A percentile compares a stretch with the other conserved stretches of the same genome.
These are phyloP conservation scores for Pomatostomus ruficeps DNA, from an alignment of 2,113 vertebrate species.

Conservation along the genomic window DNA sequence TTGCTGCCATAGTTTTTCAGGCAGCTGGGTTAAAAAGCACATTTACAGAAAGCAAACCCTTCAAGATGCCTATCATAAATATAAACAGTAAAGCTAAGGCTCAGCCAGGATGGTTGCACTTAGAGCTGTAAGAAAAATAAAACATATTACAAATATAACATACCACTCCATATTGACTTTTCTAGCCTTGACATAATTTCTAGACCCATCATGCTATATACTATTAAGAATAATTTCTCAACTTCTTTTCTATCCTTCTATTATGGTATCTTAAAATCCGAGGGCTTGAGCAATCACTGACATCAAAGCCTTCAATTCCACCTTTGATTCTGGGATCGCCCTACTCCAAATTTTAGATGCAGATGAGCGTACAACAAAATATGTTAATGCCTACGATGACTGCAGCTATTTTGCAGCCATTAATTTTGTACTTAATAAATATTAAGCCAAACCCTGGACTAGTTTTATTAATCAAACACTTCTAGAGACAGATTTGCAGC, in stretches of 20 bases:
- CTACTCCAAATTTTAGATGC: slow-evolving; percentile 1
- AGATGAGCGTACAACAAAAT: slow-evolving; percentile 30
- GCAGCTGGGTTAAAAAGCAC: slow-evolving; percentile 6
- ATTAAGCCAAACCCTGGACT: slow-evolving; percentile 8
- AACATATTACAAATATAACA: neutral
- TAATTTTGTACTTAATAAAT: slow-evolving; percentile 56
- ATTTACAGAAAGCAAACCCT: neutral
- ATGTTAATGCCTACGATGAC: slow-evolving; percentile 7
- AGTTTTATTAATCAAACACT: slow-evolving; percentile 36
- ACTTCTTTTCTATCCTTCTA: neutral
- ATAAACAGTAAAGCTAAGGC: neutral
- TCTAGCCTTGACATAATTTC: neutral
- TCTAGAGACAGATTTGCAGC: neutral
- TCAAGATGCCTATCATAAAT: neutral
- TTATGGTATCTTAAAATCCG: neutral
- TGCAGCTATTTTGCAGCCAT: slow-evolving; percentile 23
- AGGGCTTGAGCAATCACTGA: neutral
- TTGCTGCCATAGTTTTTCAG: slow-evolving; percentile 18
- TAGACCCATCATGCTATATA: neutral
- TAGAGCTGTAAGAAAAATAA: neutral
- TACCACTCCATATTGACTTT: neutral
- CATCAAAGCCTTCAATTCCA: neutral
- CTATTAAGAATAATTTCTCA: neutral
- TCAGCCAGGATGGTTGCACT: neutral
- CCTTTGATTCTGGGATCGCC: slow-evolving; percentile 1